Percentiles rank a stretch among this genome's conserved stretches.
These are phyloP conservation scores for Oscheius sp. DNA, from an alignment of 1,140 invertebrate species.

Conservation along the genomic window DNA sequence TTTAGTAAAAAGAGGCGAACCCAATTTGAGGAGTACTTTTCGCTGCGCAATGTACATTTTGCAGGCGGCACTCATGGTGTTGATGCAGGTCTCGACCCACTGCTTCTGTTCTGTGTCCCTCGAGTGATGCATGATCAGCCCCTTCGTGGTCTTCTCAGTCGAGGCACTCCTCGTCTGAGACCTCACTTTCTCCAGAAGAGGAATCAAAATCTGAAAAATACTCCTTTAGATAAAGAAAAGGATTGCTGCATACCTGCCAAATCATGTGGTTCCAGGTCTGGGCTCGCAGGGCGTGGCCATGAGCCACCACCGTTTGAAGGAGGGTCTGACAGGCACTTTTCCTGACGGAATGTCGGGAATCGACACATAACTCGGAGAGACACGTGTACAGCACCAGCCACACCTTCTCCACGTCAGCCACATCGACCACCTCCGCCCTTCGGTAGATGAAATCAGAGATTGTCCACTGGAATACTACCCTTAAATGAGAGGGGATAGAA, in stretches of 20 bases:
- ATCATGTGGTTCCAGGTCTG: slow-evolving; percentile 53
- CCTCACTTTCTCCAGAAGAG: slow-evolving; percentile 85
- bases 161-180: slow-evolving; percentile 85
- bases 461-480: slow-evolving; percentile 60
- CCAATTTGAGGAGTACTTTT: slow-evolving; percentile 46
- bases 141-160: slow-evolving; percentile 71
- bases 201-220: slow-evolving; percentile 77
- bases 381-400: slow-evolving; percentile 60
- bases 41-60: slow-evolving; percentile 60
- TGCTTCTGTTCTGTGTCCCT: slow-evolving; percentile 96
- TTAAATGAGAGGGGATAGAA: too few relatives aligned
- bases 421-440: slow-evolving; percentile 20
- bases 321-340: slow-evolving; percentile 98
- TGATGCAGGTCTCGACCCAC: slow-evolving; percentile 86
- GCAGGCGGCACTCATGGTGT: slow-evolving; percentile 62
- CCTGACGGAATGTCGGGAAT: slow-evolving; percentile 86
- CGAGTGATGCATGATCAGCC: slow-evolving; percentile 95
- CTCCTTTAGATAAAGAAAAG: slow-evolving; percentile 3
- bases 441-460: slow-evolving; percentile 56
- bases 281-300: slow-evolving; percentile 69
- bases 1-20: slow-evolving; percentile 32
- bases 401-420: slow-evolving; percentile 41
- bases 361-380: slow-evolving; percentile 83
- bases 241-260: slow-evolving; percentile 52
- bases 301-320: slow-evolving; percentile 92